These are phyloP conservation scores for Saccopteryx leptura DNA, from an alignment of 2,113 vertebrate genomes.

Conservation along the genomic window DNA sequence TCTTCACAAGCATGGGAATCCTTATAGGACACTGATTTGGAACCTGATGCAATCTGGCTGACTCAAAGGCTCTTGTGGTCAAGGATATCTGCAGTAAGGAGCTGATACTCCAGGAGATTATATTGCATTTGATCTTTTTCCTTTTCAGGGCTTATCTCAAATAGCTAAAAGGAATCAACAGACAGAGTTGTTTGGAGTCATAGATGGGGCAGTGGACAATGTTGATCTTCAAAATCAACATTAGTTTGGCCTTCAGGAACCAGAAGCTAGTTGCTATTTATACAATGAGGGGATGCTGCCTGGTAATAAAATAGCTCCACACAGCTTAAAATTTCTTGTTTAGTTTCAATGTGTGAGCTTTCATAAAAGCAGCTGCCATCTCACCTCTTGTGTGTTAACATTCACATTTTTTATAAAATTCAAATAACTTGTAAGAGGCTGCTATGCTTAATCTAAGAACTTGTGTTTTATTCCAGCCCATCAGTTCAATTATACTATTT, in stretches of 20 bases:
- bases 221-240: slow-evolving; percentile 61
- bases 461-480: slow-evolving; percentile 58
- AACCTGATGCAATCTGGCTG: slow-evolving; percentile 60
- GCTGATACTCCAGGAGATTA: slow-evolving; percentile 60
- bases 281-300: slow-evolving; percentile 52
- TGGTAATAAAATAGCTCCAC: slow-evolving; percentile 59
- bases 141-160: slow-evolving; percentile 60
- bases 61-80: slow-evolving; percentile 48
- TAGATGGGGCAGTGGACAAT: slow-evolving; percentile 29
- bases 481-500: slow-evolving; percentile 53
- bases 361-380: slow-evolving; percentile 68
- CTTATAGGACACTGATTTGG: slow-evolving; percentile 27
- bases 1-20: slow-evolving; percentile 59
- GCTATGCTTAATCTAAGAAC: slow-evolving; percentile 48
- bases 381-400: slow-evolving; percentile 62
- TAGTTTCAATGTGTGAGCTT: slow-evolving; percentile 57
- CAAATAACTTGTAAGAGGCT: slow-evolving; percentile 56
- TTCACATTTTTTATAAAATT: slow-evolving; percentile 73
- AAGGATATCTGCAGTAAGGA: slow-evolving; percentile 61
- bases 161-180: slow-evolving; percentile 64
- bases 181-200: slow-evolving; percentile 48
- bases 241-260: slow-evolving; percentile 62
- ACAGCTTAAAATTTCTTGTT: slow-evolving; percentile 58
- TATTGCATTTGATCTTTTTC: slow-evolving; percentile 56
- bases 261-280: slow-evolving; percentile 65